Base-by-base conservation (phyloP, 2,888 invertebrate genomes). In the Drosophila picticornis region DNA sequence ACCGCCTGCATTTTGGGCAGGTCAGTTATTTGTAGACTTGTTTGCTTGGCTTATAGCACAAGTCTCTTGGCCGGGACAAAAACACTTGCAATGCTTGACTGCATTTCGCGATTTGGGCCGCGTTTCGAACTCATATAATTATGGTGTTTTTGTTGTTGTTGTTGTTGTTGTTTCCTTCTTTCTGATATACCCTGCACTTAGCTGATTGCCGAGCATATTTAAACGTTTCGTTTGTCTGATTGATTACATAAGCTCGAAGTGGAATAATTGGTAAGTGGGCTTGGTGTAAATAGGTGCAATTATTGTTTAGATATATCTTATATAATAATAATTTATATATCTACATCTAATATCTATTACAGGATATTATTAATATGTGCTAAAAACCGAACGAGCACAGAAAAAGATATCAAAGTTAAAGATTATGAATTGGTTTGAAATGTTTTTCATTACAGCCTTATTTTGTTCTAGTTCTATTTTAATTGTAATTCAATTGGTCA, bases 71-170 rank as follows among this genome's bases (percentile, higher is more conserved):
- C 56, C 59, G 50, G 61, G 43, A 63, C 52, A 56, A 67, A 67
- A 74, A 63, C 62, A 63, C 53, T 68, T 56, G 77, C 72, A 56
- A 81, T 67, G 85, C 85, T 74, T 85, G 83, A 85, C 75, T 88
- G 88, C 88, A 88, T 79, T 88, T 85, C 77, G 56, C 88, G 72
- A 88, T 84, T 85, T 84, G 75, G 88, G 70, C 81, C 65, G 75
- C 68, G 64, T 69, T 51, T 66, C 62, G 63, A 48, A 52, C 69
- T 65, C 75, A 70, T 81, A 75, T 85, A 88, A 85, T 88, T 88
- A 88, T 81, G 70, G 77, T 77, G 69, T 67, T 74, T 67, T 64
- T 75, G 65, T 57, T 48, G 16, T 59, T 10, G 11, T 31, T 31
- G 6, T 31, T 31, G n/a, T 32, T 32, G 13, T 2, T n/a, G 9